A percentile compares a stretch with the other conserved stretches of the same genome.
Evolutionary conservation across 1,140 invertebrate species (phyloP).

Genomic region (Drosophila bocki): DNA sequence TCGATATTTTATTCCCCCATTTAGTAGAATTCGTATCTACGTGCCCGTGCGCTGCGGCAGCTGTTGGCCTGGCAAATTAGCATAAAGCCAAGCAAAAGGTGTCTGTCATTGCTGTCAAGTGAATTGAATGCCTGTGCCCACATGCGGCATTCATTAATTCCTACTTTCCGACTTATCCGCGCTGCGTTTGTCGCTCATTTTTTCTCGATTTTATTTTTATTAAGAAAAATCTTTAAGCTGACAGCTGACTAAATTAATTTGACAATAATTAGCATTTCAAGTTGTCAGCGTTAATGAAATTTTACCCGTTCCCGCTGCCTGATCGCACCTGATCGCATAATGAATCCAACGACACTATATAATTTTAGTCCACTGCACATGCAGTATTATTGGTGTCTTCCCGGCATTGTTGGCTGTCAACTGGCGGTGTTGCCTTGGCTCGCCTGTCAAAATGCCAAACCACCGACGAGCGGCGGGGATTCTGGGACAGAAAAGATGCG

Average conservation of each 20-base stretch:
- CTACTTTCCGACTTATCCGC: constrained; percentile 51
- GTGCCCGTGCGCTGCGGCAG: constrained; percentile 37
- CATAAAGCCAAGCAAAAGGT: constrained; percentile 64
- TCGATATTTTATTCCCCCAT: constrained; percentile 52
- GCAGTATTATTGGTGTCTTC: constrained; percentile 53
- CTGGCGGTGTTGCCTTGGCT: constrained; percentile 51
- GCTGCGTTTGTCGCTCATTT: constrained; percentile 54
- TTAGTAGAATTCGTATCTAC: constrained; percentile 31
- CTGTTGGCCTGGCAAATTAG: constrained; percentile 68
- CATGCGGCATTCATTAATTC: constrained; percentile 78
- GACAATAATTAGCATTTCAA: constrained; percentile 85
- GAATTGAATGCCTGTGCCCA: constrained; percentile 66
- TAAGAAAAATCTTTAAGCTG: constrained; percentile 80
- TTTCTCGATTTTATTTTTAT: constrained; percentile 53
- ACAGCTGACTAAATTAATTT: constrained; percentile 85
- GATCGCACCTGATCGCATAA: constrained; percentile 32
- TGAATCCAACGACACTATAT: constrained; percentile 75
- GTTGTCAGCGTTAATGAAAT: constrained; percentile 84
- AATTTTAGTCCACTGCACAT: constrained; percentile 56
- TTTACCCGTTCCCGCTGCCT: constrained; percentile 25
- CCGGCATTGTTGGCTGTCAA: constrained; percentile 58
- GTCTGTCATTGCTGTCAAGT: constrained; percentile 73
- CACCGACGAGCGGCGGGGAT: constrained; percentile 5
- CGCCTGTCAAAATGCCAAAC: constrained; percentile 58
- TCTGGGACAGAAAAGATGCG: constrained; percentile 18